These are phyloP conservation scores for Schizotus pectinicornis DNA, from an alignment of 2,888 invertebrate genomes.

Conservation along the genomic window DNA sequence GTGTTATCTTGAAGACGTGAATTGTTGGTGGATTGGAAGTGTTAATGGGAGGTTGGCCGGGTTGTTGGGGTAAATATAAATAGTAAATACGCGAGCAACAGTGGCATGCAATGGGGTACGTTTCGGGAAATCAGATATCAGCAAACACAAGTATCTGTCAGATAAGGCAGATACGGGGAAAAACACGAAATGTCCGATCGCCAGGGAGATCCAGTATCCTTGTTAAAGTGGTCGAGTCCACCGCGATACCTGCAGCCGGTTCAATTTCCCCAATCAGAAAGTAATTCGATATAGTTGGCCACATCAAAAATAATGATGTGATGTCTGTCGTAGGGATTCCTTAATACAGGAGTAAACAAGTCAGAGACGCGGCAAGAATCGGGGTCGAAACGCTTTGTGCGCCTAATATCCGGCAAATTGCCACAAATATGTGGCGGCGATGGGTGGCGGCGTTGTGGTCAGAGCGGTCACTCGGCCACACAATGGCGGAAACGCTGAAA, in stretches of 20 bases:
- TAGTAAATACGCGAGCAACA: neutral
- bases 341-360: slow-evolving; percentile 50
- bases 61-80: slow-evolving; percentile 4
- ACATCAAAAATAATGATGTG: slow-evolving; percentile 58
- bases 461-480: slow-evolving; percentile 40
- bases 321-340: slow-evolving; percentile 50
- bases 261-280: slow-evolving; percentile 54
- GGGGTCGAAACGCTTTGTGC: slow-evolving; percentile 44
- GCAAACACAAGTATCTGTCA: slow-evolving; percentile 22
- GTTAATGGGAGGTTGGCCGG: no score
- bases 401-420: slow-evolving; percentile 54
- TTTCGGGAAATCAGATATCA: slow-evolving; percentile 38
- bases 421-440: slow-evolving; percentile 49
- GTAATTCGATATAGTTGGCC: slow-evolving; percentile 53
- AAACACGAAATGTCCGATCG: slow-evolving; percentile 49
- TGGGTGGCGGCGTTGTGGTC: slow-evolving; percentile 43
- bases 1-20: no score
- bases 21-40: no score
- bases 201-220: slow-evolving; percentile 50
- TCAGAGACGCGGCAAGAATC: slow-evolving; percentile 41
- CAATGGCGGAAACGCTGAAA: slow-evolving; percentile 38
- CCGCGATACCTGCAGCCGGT: slow-evolving; percentile 47
- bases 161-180: no score
- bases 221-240: slow-evolving; percentile 48
- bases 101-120: slow-evolving; percentile 15